A percentile compares a stretch with the other conserved stretches of the same genome.
Conservation (phyloP, 2,888 invertebrate species). For the Ormyrus thymus region DNA sequence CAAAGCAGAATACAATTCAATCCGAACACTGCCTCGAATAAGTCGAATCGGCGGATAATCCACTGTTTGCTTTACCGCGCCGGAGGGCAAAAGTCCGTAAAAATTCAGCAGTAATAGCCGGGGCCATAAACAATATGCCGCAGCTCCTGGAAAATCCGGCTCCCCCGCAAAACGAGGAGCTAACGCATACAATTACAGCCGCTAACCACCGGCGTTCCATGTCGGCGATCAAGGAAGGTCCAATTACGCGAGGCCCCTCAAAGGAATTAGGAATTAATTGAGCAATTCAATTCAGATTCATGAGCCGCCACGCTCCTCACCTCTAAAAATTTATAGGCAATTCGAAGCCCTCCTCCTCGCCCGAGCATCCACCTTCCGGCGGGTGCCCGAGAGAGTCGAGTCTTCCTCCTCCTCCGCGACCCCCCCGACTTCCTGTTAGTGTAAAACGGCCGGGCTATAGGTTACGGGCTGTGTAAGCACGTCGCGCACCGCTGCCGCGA, state of each 20-base stretch:
- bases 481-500: conserved; percentile 36
- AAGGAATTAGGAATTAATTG: conserved; percentile 52
- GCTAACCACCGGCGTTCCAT: conserved; percentile 16
- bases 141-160: too few relatives aligned
- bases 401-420: not conserved
- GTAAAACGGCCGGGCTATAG: not conserved
- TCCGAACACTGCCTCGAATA: too few relatives aligned
- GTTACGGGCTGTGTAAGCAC: conserved; percentile 12
- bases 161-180: not conserved
- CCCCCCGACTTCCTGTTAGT: conserved; percentile 9
- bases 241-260: conserved; percentile 21
- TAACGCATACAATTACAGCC: conserved; percentile 18
- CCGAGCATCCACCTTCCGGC: conserved; percentile 23
- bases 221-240: conserved; percentile 11
- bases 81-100: too few relatives aligned
- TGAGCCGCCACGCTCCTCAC: conserved; percentile 22
- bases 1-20: too few relatives aligned
- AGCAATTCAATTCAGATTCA: conserved; percentile 54
- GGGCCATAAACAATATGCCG: too few relatives aligned
- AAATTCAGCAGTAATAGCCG: too few relatives aligned
- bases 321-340: conserved; percentile 48
- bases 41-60: too few relatives aligned
- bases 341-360: not conserved
- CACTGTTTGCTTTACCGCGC: too few relatives aligned
- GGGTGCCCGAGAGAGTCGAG: not conserved